Evolutionary conservation across 2,113 vertebrate genomes (phyloP), one percentile per base, ranked within the genome.

Genomic region (Dissostichus mawsoni): DNA sequence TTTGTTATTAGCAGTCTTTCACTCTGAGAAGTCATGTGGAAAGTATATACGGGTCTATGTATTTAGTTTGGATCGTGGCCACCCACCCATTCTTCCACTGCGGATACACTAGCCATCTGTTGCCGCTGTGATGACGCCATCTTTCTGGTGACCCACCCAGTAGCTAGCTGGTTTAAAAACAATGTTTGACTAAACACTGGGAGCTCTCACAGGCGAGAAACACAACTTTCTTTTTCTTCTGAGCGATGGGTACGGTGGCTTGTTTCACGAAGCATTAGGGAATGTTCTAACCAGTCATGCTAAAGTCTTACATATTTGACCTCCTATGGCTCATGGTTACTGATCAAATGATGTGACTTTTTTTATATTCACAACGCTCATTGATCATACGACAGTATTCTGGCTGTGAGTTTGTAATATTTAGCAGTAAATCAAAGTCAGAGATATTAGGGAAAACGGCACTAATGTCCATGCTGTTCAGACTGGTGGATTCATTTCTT

Each of bases 81-180:
- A 90, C 90, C 88, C 89, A 86, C 86, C 86, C 88, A 74, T 90
- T 87, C 86, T 88, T 84, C 76, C 91, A 93, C 93, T 93, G 93
- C 93, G 90, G 92, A 93, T 92, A 92, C 91, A 91, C 87, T 85
- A 67, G 90, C 92, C 91, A 93, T 94, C 92, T 94, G 93, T 94
- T 94, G 92, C 92, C 92, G 87, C 44, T 82, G 86, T 87, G 87
- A 88, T 93, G 92, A 93, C 92, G 93, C 90, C 92, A 94, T 93
- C 85, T 91, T 92, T 86, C 85, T 91, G 86, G 77, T 87, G 91
- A 93, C 90, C 93, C 92, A 92, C 90, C 92, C 93, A 88, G 90
- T 85, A 66, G 70, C 64, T 44, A 45, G 63, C 76, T 71, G 89
- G 16, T 81, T 90, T 62, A 53, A 82, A 79, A 85, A 85, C 82